These are phyloP conservation scores for Lampris incognitus DNA, from an alignment of 2,113 vertebrate species.

Conservation along the genomic window DNA sequence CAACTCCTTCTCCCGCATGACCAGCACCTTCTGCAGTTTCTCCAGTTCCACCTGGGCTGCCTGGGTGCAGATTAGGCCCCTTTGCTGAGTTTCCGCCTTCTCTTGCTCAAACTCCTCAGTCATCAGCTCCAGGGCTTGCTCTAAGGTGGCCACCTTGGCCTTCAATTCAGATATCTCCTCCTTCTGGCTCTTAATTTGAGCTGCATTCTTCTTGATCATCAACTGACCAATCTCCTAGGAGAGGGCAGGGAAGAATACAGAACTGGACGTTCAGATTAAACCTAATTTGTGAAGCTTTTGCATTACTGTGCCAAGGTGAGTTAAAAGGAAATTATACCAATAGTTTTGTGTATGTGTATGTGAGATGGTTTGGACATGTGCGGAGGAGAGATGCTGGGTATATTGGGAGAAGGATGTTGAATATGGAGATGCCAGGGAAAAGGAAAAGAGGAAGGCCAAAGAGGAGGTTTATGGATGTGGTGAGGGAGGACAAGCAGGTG, in stretches of 20 bases:
- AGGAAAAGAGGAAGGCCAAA: too few species aligned
- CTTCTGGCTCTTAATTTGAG: slow-evolving; percentile 80
- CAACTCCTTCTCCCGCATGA: slow-evolving; percentile 85
- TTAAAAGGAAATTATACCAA: neutral
- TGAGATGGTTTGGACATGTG: too few species aligned
- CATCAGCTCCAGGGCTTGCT: slow-evolving; percentile 71
- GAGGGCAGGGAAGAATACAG: slow-evolving; percentile 24
- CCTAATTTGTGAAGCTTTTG: slow-evolving; percentile 12
- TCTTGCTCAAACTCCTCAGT: slow-evolving; percentile 70
- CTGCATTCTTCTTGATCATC: slow-evolving; percentile 81
- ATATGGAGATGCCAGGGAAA: too few species aligned
- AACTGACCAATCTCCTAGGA: slow-evolving; percentile 83
- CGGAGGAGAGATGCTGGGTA: too few species aligned
- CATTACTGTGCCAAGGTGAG: slow-evolving; percentile 12
- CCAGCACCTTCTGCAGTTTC: slow-evolving; percentile 84
- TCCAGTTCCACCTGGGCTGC: slow-evolving; percentile 78
- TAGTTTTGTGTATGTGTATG: too few species aligned
- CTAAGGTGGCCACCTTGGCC: slow-evolving; percentile 78
- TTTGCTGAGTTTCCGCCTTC: slow-evolving; percentile 59
- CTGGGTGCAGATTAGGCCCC: slow-evolving; percentile 63
- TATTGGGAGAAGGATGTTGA: too few species aligned
- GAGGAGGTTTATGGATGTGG: too few species aligned
- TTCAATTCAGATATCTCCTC: slow-evolving; percentile 77
- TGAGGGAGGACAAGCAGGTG: too few species aligned
- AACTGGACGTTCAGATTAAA: neutral